Conservation (phyloP, 2,113 vertebrate species). For the Canis aureus region DNA sequence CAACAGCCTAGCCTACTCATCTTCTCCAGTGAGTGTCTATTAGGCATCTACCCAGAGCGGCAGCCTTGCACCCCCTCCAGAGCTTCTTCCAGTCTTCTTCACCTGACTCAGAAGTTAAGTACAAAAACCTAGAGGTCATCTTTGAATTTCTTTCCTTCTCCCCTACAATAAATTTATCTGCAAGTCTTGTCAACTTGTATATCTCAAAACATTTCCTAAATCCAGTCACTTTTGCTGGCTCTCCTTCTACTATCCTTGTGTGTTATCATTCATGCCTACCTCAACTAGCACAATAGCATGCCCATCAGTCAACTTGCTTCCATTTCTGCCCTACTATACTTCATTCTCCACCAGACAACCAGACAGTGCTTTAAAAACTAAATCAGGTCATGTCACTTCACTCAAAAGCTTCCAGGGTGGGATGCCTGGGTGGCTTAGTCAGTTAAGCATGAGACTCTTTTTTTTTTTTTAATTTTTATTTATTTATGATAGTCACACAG, state of each 20-base stretch:
- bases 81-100: background rate
- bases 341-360: background rate
- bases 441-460: background rate
- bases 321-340: background rate
- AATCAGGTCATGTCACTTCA: too few species aligned
- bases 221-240: background rate
- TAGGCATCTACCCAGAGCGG: background rate
- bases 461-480: too few species aligned
- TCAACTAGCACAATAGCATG: background rate
- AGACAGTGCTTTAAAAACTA: background rate
- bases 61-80: background rate
- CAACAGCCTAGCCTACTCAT: background rate
- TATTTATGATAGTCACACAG: too few species aligned
- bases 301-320: background rate
- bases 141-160: background rate
- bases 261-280: background rate
- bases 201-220: background rate
- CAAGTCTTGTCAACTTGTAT: background rate
- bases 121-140: background rate
- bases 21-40: background rate
- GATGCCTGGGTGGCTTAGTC: background rate
- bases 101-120: background rate
- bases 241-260: background rate
- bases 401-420: background rate
- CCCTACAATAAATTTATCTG: background rate